These are phyloP conservation scores for Colinus virginianus DNA, from an alignment of 2,113 vertebrate genomes.

Conservation along the genomic window DNA sequence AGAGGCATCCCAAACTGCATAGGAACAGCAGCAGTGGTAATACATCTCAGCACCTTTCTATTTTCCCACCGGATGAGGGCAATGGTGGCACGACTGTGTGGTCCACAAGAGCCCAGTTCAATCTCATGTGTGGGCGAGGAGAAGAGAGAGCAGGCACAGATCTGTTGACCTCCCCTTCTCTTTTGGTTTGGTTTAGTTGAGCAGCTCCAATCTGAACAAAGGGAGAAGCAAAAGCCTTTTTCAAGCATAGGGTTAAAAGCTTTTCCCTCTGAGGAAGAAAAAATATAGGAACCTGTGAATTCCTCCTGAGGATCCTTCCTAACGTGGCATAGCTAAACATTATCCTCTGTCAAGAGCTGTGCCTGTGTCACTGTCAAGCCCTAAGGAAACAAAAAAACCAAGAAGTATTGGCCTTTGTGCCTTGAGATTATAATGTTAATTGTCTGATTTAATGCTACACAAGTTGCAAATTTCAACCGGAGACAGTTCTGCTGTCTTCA, in stretches of 20 bases:
- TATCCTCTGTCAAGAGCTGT: neutral
- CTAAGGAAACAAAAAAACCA: conserved; percentile 14
- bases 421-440: conserved; percentile 22
- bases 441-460: conserved; percentile 1
- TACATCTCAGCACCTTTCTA: no score
- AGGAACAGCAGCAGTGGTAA: neutral
- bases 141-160: neutral
- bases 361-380: neutral
- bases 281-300: conserved; percentile 28
- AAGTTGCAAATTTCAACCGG: conserved; percentile 5
- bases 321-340: conserved; percentile 35
- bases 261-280: neutral
- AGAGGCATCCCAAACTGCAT: neutral
- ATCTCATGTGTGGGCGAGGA: neutral
- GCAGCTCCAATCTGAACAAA: neutral
- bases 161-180: neutral
- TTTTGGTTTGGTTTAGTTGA: neutral
- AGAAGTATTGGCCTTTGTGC: neutral
- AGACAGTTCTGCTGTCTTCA: neutral
- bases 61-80: neutral
- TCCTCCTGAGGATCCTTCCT: neutral
- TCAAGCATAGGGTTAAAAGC: neutral
- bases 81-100: neutral
- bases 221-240: neutral
- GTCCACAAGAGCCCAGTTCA: neutral